Conservation (phyloP, 2,888 invertebrate genomes). For the Aphelenchoides bicaudatus region DNA sequence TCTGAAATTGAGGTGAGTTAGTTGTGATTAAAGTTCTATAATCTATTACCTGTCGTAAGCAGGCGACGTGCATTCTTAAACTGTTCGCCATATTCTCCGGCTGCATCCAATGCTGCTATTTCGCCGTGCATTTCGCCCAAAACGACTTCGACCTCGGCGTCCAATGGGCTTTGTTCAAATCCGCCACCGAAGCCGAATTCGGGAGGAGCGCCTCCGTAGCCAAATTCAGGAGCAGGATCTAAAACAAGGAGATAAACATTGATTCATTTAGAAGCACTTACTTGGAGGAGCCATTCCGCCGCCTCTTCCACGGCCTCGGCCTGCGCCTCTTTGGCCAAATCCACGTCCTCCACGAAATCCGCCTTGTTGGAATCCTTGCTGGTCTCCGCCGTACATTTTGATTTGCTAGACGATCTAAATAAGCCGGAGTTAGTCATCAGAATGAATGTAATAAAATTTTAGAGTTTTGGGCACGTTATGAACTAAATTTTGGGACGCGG, state of each 20-base stretch:
- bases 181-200: slow-evolving; percentile 23
- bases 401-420: too few relatives aligned
- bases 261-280: too few relatives aligned
- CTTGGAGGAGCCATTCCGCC: slow-evolving; percentile 1
- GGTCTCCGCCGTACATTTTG: too few relatives aligned
- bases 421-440: too few relatives aligned
- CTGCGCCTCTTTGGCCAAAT: not conserved
- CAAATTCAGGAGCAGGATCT: slow-evolving; percentile 4
- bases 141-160: slow-evolving; percentile 56
- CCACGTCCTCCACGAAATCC: too few relatives aligned
- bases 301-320: not conserved
- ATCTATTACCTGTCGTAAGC: slow-evolving; percentile 43
- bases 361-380: too few relatives aligned
- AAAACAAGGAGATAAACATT: slow-evolving; percentile 1
- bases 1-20: slow-evolving; percentile 37
- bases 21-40: not conserved
- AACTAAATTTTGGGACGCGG: too few relatives aligned
- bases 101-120: slow-evolving; percentile 42
- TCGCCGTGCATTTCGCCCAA: slow-evolving; percentile 55
- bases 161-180: slow-evolving; percentile 45
- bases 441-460: too few relatives aligned
- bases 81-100: slow-evolving; percentile 54
- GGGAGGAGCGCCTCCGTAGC: slow-evolving; percentile 25
- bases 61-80: slow-evolving; percentile 56
- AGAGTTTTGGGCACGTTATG: too few relatives aligned